Evolutionary conservation across 2,888 invertebrate genomes (phyloP), one percentile per base, ranked within the genome.

Genomic region (Drosophila meridionalis): DNA sequence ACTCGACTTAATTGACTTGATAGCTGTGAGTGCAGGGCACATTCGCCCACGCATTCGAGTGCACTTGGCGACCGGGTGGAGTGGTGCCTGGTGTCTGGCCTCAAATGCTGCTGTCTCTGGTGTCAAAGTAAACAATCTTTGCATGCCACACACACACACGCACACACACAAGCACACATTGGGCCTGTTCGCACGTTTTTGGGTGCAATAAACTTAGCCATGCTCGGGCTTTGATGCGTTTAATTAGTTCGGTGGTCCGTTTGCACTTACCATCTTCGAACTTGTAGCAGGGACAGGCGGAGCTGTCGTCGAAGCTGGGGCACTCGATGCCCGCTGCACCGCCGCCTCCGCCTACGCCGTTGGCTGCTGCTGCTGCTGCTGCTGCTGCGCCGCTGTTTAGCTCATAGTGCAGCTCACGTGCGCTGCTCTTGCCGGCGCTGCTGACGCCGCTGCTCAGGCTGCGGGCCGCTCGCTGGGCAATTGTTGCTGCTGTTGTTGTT

Each of bases 261-360:
- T 69, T 62, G 70, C 67, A 91, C 94, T 92, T 93, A 95, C 95
- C 98, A 94, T 97, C 97, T 93, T 97, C 97, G 93, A 98, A 97
- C 93, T 97, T 97, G 94, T 97, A 98, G 94, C 98, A 98, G 7
- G 97, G 97, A 93, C 98, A 98, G 82, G 96, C 96, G 48, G 96
- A 96, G 93, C 96, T 96, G 88, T 96, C 95, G 90, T 96, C 95
- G 90, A 96, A 94, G 91, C 95, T 96, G 72, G 97, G 97, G 92
- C 97, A 97, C 91, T 96, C 92, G 60, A 92, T 92, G 68, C 87
- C 79, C 30, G 76, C 79, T 59, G 82, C 76, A 57, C 73, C 77
- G 32, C 66, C 87, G 0, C 78, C 80, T 0, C 69, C 87, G 0
- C 68, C 73, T 0, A 68, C 70, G 1, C 61, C 63, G 0, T 26